These are phyloP conservation scores for Podarcis siculus DNA, from an alignment of 2,797 vertebrate species.

Conservation along the genomic window DNA sequence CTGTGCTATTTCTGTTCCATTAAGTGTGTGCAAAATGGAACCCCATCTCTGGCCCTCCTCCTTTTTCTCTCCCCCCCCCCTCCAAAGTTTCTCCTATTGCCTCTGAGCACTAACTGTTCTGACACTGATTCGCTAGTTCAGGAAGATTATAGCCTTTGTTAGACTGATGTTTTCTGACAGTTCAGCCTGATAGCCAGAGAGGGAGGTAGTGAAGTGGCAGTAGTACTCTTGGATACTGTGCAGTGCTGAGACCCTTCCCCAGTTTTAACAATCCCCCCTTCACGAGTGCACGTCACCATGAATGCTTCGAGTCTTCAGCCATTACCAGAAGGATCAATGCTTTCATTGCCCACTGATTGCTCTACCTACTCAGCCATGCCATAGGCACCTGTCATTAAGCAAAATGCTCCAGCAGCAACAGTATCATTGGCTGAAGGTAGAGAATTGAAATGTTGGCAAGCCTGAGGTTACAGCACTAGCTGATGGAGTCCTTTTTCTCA, in stretches of 20 bases:
- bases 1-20: neutral
- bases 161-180: conserved; percentile 19
- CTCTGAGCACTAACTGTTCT: conserved; percentile 14
- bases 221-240: neutral
- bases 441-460: neutral
- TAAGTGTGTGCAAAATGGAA: conserved; percentile 11
- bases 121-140: conserved; percentile 18
- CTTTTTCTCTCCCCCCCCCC: neutral
- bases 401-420: neutral
- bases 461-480: neutral
- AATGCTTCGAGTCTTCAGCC: neutral
- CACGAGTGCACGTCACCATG: neutral
- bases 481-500: neutral
- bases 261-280: neutral
- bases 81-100: neutral
- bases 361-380: neutral
- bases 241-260: neutral
- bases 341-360: neutral
- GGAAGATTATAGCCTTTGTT: conserved; percentile 12
- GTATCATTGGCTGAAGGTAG: neutral
- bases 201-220: neutral
- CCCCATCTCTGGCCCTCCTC: neutral
- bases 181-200: conserved; percentile 14
- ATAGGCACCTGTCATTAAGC: neutral
- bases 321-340: neutral